phyloP scores from a whole-genome alignment of 1,140 invertebrate species.

The Teleogryllus occipitalis region DNA sequence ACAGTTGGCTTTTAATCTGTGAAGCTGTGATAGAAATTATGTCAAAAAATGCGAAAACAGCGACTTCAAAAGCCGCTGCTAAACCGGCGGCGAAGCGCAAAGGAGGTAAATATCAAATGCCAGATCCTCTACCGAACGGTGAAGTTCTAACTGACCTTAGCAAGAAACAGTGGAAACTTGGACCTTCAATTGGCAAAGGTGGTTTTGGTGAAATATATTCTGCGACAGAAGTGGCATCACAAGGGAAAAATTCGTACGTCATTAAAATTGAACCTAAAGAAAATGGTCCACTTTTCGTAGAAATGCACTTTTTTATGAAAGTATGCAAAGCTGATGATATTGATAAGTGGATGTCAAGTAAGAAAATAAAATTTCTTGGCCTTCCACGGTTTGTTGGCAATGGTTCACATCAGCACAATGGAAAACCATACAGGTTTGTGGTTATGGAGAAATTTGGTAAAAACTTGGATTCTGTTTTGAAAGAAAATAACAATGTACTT shows the following conservation, averaged over 20 bases:
- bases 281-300: constrained; percentile 91
- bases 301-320: constrained; percentile 88
- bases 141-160: constrained; percentile 70
- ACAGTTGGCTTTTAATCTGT: no score
- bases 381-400: constrained; percentile 78
- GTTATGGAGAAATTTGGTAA: constrained; percentile 87
- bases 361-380: constrained; percentile 66
- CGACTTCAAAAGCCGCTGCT: neutral
- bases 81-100: constrained; percentile 1
- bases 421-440: constrained; percentile 77
- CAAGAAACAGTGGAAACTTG: constrained; percentile 79
- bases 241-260: constrained; percentile 16
- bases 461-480: constrained; percentile 76
- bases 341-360: constrained; percentile 59
- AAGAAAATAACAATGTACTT: constrained; percentile 59
- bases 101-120: constrained; percentile 53
- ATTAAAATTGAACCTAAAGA: constrained; percentile 66
- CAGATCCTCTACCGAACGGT: constrained; percentile 65
- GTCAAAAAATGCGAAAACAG: neutral
- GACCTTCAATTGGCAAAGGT: constrained; percentile 77
- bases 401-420: constrained; percentile 69
- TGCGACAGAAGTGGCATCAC: constrained; percentile 26
- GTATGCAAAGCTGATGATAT: constrained; percentile 40
- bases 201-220: constrained; percentile 92
- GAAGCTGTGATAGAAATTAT: neutral